Conservation (phyloP, 1,140 invertebrate species). For the Acyrthosiphon pisum region DNA sequence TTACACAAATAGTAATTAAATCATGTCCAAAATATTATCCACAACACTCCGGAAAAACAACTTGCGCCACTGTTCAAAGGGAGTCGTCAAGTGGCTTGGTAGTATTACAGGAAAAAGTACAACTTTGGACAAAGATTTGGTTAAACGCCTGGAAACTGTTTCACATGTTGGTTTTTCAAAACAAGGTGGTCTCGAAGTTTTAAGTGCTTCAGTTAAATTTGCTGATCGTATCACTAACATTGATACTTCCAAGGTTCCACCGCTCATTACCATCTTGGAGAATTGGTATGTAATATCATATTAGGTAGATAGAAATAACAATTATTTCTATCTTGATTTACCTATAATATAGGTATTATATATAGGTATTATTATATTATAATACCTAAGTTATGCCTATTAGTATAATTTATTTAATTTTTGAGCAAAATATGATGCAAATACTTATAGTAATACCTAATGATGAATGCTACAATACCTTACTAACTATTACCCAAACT, state of each 20-base stretch:
- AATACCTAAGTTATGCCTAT: background rate
- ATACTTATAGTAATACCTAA: background rate
- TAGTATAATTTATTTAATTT: background rate
- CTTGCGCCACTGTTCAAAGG: background rate
- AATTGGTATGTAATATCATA: constrained; percentile 26
- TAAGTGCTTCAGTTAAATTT: constrained; percentile 36
- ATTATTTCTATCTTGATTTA: background rate
- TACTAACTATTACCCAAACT: background rate
- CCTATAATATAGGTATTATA: too few species aligned
- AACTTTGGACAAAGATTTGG: constrained; percentile 9
- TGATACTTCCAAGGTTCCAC: constrained; percentile 6
- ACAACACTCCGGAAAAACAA: background rate
- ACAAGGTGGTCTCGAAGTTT: constrained; percentile 17
- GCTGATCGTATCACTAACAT: constrained; percentile 15
- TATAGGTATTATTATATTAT: too few species aligned
- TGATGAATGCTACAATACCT: background rate
- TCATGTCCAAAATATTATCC: background rate
- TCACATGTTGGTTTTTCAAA: constrained; percentile 49
- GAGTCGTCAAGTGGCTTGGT: background rate
- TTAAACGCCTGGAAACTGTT: constrained; percentile 37
- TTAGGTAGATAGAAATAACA: background rate
- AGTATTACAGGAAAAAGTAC: too few species aligned
- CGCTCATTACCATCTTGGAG: constrained; percentile 37
- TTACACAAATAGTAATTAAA: background rate
- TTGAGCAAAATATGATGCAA: background rate